Conservation (phyloP, 1,140 invertebrate genomes). For the Cydia splendana region DNA sequence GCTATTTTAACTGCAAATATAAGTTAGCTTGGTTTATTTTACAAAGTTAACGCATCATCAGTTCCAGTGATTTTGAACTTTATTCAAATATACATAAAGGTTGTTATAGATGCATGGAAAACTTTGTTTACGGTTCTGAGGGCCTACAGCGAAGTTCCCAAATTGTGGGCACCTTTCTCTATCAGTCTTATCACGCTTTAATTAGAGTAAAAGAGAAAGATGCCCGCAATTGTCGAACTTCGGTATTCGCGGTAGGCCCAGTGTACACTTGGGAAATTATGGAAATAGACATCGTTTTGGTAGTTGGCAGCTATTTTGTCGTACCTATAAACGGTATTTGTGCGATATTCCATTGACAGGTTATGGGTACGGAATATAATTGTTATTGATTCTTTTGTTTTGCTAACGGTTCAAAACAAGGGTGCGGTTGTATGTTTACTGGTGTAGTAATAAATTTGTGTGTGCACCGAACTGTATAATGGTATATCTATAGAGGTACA, state of each 20-base stretch:
- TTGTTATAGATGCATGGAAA: not conserved
- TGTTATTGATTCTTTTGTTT: conserved; percentile 18
- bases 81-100: not conserved
- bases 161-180: too few relatives aligned
- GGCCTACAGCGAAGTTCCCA: too few relatives aligned
- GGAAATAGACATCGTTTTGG: conserved; percentile 38
- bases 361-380: not conserved
- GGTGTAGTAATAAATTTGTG: too few relatives aligned
- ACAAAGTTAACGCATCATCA: not conserved
- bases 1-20: not conserved
- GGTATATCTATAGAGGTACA: too few relatives aligned
- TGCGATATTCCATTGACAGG: conserved; percentile 33
- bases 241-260: too few relatives aligned
- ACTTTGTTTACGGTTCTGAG: conserved; percentile 6
- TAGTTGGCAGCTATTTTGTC: conserved; percentile 46
- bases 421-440: not conserved
- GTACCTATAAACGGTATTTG: conserved; percentile 47
- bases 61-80: not conserved
- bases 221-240: too few relatives aligned
- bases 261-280: conserved; percentile 45
- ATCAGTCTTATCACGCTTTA: too few relatives aligned
- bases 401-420: not conserved
- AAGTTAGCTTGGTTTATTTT: not conserved
- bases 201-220: too few relatives aligned
- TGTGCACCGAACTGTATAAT: too few relatives aligned